Conservation (phyloP, 2,113 vertebrate species). For the Dinomys branickii region DNA sequence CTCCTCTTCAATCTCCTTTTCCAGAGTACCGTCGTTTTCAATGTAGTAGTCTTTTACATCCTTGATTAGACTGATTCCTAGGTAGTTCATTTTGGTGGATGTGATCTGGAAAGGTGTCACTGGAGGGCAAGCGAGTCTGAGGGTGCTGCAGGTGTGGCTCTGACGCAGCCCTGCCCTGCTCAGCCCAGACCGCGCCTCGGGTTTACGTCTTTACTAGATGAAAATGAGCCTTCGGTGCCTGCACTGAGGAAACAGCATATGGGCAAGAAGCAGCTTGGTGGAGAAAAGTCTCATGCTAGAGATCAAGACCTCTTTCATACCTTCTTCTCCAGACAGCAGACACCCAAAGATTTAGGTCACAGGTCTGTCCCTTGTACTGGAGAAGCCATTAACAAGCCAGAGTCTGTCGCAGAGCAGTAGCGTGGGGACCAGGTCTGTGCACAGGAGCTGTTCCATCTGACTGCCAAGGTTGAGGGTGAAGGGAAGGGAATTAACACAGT, state of each 20-base stretch:
- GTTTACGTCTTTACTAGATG: neutral
- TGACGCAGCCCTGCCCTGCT: neutral
- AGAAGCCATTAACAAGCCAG: neutral
- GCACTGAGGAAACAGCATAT: neutral
- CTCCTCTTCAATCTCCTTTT: too few species aligned
- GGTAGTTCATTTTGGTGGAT: too few species aligned
- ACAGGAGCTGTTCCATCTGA: neutral
- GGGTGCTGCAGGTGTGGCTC: neutral
- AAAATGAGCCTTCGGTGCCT: neutral
- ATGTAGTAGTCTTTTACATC: too few species aligned
- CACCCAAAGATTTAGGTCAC: neutral
- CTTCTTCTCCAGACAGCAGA: neutral
- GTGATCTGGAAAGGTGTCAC: too few species aligned
- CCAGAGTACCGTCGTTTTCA: too few species aligned
- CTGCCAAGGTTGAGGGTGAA: too few species aligned
- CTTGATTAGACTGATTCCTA: too few species aligned
- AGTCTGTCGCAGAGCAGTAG: neutral
- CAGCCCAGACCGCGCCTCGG: neutral
- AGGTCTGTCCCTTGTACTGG: neutral
- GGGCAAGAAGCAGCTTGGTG: neutral
- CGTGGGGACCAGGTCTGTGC: neutral
- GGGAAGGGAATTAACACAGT: too few species aligned
- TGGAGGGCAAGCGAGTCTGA: neutral
- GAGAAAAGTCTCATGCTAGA: neutral
- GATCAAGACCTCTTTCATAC: neutral